Base-by-base conservation (phyloP, 2,797 vertebrate species). In the Pelochelys cantorii region DNA sequence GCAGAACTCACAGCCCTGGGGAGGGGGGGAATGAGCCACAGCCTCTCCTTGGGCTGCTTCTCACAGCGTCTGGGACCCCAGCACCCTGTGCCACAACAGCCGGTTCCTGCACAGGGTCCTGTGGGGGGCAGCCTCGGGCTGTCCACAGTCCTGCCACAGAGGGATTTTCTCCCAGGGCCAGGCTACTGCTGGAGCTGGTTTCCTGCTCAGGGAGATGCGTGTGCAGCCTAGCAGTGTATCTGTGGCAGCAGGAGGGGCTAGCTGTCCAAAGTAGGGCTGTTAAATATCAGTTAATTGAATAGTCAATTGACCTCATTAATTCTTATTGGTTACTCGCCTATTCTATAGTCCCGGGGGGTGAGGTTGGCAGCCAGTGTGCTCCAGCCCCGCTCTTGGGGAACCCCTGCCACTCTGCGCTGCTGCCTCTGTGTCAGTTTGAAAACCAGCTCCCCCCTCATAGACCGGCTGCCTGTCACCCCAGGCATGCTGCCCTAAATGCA, bases 81-180 rank as follows among this genome's bases (percentile, higher is more conserved):
- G 62, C 3, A 0, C 65, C 31, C 78, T 0, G 0, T 56, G 34
- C 84, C 2, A 2, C 29, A 13, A 0, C 0, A 29, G 55, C 37
- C 5, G 2, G n/a, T 13, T 81, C 52, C 65, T 57, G 18, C 53
- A 48, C 29, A 53, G 2, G 20, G 37, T 37, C 15, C 34, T 42
- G 11, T 3, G 6, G 20, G 42, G 22, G 22, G 20, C 37, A 42
- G 74, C 74, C 12, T 14, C 23, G 27, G 74, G 23, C 13, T 3
- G 12, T 52, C 14, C 12, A 3, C 7, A 42, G 37, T 25, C 71
- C 71, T 48, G 37, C 71, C 34, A 20, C 22, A 74, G 68, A 11
- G 60, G 62, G 62, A 31, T 65, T 17, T 14, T 65, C 62, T 65
- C 62, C 15, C n/a, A 68, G 17, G 29, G 62, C 62, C 31, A 20